These are phyloP conservation scores for Hephaestus fuliginosus DNA, from an alignment of 2,797 vertebrate species.

Conservation along the genomic window DNA sequence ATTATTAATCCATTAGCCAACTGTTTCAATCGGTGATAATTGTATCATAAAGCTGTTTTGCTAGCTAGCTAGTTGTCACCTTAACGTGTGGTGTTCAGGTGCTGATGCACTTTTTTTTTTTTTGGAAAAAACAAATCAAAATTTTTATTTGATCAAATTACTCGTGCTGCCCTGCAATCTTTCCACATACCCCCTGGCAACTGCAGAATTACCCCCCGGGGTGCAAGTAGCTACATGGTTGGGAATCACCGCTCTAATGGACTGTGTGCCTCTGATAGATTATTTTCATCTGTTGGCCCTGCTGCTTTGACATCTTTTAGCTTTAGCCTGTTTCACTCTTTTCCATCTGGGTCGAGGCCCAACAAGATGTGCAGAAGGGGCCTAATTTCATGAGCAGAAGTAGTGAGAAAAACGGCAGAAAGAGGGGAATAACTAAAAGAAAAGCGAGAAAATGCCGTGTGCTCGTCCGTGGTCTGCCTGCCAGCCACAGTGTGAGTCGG, in stretches of 20 bases:
- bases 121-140: not conserved
- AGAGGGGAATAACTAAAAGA: slow-evolving; percentile 13
- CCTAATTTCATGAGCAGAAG: slow-evolving; percentile 13
- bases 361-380: slow-evolving; percentile 5
- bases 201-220: slow-evolving; percentile 17
- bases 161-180: slow-evolving; percentile 12
- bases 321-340: not conserved
- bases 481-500: slow-evolving; percentile 29
- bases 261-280: slow-evolving; percentile 40
- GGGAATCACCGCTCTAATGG: slow-evolving; percentile 23
- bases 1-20: not conserved
- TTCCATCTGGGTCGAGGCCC: slow-evolving; percentile 1
- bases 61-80: not conserved
- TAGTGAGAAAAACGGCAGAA: slow-evolving; percentile 15
- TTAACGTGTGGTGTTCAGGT: not conserved
- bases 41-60: not conserved
- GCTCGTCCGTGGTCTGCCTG: slow-evolving; percentile 9
- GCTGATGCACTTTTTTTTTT: not conserved
- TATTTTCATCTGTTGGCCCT: slow-evolving; percentile 26
- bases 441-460: slow-evolving; percentile 6
- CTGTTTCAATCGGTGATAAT: not conserved
- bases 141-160: slow-evolving; percentile 9
- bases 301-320: slow-evolving; percentile 19
- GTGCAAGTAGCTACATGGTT: slow-evolving; percentile 17
- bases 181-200: not conserved